Evolutionary conservation across 2,797 vertebrate species (phyloP), one percentile per base, ranked within the genome.

Genomic region (Lagodon rhomboides): DNA sequence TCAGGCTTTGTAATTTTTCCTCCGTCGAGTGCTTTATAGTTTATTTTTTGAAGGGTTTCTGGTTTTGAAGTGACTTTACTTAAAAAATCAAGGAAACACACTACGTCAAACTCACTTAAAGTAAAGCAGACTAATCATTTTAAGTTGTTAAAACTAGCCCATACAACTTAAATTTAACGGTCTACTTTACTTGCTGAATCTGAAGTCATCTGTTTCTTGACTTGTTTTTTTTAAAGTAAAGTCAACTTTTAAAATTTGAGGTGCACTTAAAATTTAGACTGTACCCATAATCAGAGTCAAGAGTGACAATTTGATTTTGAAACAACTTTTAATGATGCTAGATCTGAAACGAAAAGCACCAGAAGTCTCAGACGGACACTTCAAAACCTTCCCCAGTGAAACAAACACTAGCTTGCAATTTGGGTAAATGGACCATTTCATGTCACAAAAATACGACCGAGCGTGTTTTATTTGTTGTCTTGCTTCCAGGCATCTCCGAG

Each of bases 401-500:
- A 38, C 18, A 1, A 58, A 20, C 66, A n/a, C 5, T 51, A 60
- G 0, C 6, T 27, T 61, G 30, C n/a, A 44, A 8, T 47, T 56
- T 56, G 18, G 11, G 12, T 59, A 30, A 68, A 53, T 23, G 1
- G 3, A 60, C 13, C 2, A 44, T 51, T 60, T 20, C 34, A 34
- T 30, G 30, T 74, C 10, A 16, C 16, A 58, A 30, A 51, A 47
- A 56, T 25, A 38, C 3, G 55, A 22, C 25, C 1, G n/a, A 17
- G 3, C 5, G 27, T n/a, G 22, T 43, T n/a, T n/a, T n/a, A 59
- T 61, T 9, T 60, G 17, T 65, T 62, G n/a, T 72, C 58, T 60
- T 56, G 44, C 41, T 50, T 67, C 12, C 47, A 23, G 17, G 16
- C 6, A 25, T 65, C 22, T 61, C 18, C 11, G 50, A 25, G 15